These are phyloP conservation scores for Stictocephala bisonia DNA, from an alignment of 2,888 invertebrate species.

Conservation along the genomic window DNA sequence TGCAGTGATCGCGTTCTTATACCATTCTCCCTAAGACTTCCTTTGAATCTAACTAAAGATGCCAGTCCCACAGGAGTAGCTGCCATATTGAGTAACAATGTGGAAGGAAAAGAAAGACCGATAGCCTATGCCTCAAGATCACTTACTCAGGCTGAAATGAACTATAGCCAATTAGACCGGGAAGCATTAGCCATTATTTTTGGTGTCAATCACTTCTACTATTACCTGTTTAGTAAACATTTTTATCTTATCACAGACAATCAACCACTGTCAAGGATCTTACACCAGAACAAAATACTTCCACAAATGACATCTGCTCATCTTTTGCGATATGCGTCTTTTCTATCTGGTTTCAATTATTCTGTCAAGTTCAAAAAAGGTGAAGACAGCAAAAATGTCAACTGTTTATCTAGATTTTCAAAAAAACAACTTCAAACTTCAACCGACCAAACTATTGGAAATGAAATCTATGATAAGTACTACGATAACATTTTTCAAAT, in stretches of 20 bases:
- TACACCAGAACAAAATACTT: too few species aligned
- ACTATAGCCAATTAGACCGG: constrained; percentile 51
- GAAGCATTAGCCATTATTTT: constrained; percentile 51
- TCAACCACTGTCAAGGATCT: constrained; percentile 44
- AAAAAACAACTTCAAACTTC: too few species aligned
- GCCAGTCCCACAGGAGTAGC: constrained; percentile 20
- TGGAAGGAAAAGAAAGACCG: too few species aligned
- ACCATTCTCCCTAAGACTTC: too few species aligned
- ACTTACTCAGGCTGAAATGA: constrained; percentile 44
- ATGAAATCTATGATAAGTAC: too few species aligned
- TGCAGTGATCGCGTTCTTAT: too few species aligned
- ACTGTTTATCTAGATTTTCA: too few species aligned
- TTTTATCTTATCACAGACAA: constrained; percentile 46
- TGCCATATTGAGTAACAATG: not conserved
- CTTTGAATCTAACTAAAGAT: too few species aligned
- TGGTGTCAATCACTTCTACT: constrained; percentile 47
- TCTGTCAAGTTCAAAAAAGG: constrained; percentile 46
- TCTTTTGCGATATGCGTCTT: constrained; percentile 46
- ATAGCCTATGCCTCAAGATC: constrained; percentile 47
- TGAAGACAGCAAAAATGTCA: too few species aligned
- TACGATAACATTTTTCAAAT: too few species aligned
- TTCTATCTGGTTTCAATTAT: constrained; percentile 50
- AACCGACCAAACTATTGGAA: too few species aligned
- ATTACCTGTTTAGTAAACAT: constrained; percentile 44
- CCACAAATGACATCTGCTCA: constrained; percentile 29